A percentile compares a stretch with the other conserved stretches of the same genome.
Evolutionary conservation across 2,888 invertebrate species (phyloP).

Genomic region (Thereva unica): DNA sequence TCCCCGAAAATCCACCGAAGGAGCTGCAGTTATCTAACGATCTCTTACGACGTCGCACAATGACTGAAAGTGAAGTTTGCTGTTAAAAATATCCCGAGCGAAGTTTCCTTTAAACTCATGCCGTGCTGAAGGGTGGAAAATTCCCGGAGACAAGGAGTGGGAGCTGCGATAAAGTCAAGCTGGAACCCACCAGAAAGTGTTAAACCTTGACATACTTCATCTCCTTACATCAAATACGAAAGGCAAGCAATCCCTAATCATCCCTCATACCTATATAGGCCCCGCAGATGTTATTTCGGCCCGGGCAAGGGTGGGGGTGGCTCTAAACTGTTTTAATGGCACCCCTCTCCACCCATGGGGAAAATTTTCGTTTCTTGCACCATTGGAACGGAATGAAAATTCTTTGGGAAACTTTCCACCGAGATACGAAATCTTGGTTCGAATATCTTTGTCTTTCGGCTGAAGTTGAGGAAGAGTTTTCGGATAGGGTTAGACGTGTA

Average conservation of each 20-base stretch:
- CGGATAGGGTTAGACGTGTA: neutral
- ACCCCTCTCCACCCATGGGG: slow-evolving; percentile 22
- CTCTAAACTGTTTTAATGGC: slow-evolving; percentile 34
- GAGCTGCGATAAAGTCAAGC: slow-evolving; percentile 39
- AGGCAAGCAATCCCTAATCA: slow-evolving; percentile 38
- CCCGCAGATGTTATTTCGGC: slow-evolving; percentile 26
- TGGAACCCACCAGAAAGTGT: slow-evolving; percentile 38
- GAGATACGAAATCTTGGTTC: slow-evolving; percentile 35
- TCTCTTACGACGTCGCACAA: slow-evolving; percentile 28
- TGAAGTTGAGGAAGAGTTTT: slow-evolving; percentile 1
- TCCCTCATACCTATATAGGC: slow-evolving; percentile 26
- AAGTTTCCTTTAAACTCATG: slow-evolving; percentile 25
- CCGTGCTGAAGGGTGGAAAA: slow-evolving; percentile 25
- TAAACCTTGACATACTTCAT: slow-evolving; percentile 41
- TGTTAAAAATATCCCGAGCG: slow-evolving; percentile 22
- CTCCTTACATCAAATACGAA: slow-evolving; percentile 39
- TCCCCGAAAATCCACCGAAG: too few species aligned
- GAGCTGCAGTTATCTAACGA: slow-evolving; percentile 11
- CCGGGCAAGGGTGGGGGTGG: neutral
- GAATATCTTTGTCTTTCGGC: slow-evolving; percentile 24
- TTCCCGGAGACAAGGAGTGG: slow-evolving; percentile 25
- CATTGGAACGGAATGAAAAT: slow-evolving; percentile 29
- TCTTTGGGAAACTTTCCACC: slow-evolving; percentile 25
- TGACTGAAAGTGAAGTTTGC: slow-evolving; percentile 33
- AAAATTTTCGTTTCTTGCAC: slow-evolving; percentile 34